Evolutionary conservation across 2,113 vertebrate species (phyloP).

Genomic region (Microcebus tavaratra): DNA sequence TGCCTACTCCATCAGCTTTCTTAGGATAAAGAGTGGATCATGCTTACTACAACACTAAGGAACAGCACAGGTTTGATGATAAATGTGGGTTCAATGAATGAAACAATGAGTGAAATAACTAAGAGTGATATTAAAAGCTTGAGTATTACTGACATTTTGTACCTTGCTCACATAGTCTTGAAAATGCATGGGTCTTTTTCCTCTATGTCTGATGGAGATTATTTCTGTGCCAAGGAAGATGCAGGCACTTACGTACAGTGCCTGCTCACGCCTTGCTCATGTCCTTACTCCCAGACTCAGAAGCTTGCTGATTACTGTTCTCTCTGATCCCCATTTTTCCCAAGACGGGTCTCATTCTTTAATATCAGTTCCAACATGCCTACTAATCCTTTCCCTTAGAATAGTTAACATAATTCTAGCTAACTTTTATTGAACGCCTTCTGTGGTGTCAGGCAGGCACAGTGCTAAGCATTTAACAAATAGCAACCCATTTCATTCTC

Average conservation of each 20-base stretch:
- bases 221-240: background rate
- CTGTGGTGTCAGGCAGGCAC: background rate
- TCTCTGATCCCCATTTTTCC: background rate
- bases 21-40: background rate
- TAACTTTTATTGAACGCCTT: background rate
- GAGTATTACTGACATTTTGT: background rate
- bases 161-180: background rate
- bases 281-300: background rate
- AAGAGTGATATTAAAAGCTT: background rate
- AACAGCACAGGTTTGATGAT: background rate
- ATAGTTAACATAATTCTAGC: background rate
- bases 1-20: background rate
- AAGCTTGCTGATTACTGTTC: background rate
- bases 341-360: background rate
- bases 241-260: background rate
- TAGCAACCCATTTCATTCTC: background rate
- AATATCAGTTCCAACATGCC: background rate
- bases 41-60: background rate
- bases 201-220: background rate
- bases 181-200: background rate
- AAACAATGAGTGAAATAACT: background rate
- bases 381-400: background rate
- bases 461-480: background rate
- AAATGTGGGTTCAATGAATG: background rate
- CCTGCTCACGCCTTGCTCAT: background rate